Evolutionary conservation across 2,797 vertebrate genomes (phyloP), one percentile per base, ranked within the genome.

Genomic region (Microctenopoma lineatum): DNA sequence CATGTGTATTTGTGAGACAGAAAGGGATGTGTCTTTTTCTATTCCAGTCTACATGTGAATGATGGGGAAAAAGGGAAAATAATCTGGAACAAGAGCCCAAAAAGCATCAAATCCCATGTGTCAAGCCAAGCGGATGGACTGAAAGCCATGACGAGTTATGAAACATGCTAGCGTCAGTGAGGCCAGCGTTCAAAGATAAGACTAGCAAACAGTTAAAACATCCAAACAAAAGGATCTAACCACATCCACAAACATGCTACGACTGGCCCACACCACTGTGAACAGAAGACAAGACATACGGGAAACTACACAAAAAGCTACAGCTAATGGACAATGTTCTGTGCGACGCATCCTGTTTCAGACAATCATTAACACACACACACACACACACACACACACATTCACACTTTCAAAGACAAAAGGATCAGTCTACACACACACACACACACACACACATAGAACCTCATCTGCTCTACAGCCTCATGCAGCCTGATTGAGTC

Each of bases 401-500:
- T 18, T 11, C 27, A 59, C 7, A 25, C 34, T 51, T 21, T 26
- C 48, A 39, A 45, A 10, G 39, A 57, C 34, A 16, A n/a, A 38
- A 36, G 21, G 13, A 61, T 32, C 9, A 3, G 2, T 36, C 9
- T 4, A 7, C 2, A 44, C 42, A 44, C 16, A 5, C 65, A 5
- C 65, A 21, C 5, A 68, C 26, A 47, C 3, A 7, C 1, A 18
- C 42, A 45, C 7, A 16, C 61, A 57, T 10, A 59, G 14, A 50
- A 59, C 6, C 13, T 48, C 59, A 7, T 7, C 6, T 7, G 29
- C 29, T 51, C 52, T n/a, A 51, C 25, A 54, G 27, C 51, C 41
- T 52, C 18, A 36, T 59, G 56, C 7, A 57, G 27, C 27, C 32
- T 15, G 52, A 59, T 39, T 59, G 61, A 61, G 55, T 51, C 6